Evolutionary conservation across 2,113 vertebrate genomes (phyloP), one percentile per base, ranked within the genome.

Genomic region (Carettochelys insculpta): DNA sequence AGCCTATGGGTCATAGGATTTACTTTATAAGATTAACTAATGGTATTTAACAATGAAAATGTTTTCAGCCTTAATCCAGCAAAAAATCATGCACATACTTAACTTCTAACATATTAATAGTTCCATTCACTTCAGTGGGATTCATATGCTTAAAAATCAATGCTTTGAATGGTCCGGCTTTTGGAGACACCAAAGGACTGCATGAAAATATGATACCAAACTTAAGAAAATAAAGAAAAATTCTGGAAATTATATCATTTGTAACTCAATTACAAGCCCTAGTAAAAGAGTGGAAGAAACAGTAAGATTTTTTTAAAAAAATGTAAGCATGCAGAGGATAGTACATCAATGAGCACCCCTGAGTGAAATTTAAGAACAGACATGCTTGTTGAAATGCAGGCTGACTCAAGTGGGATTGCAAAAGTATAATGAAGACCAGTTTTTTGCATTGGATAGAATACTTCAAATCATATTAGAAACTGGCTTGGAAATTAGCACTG

Each of bases 221-320:
- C 83, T 97, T 94, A 61, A 94, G 48, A 89, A 95, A 92, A 92
- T 92, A 91, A 93, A 89, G 94, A 92, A 54, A 80, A 95, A 95
- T 96, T 0, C 48, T 94, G 71, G 81, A 95, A 94, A 95, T 93
- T 80, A 94, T 82, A 94, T 95, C 54, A 56, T 88, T 78, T 94
- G 92, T 89, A 95, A 95, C 95, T 92, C 71, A 86, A 87, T 92
- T 87, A 80, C 43, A 92, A 82, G 90, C 45, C 84, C 83, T 54
- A 50, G 78, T 78, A 95, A 92, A 93, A 92, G 86, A 89, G 89
- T 45, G 85, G 50, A 65, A 94, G 31, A 43, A 43, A 75, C 25
- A 75, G 25, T 27, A 75, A 14, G 25, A 53, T 17, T 38, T 65
- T 65, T 65, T 10, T 3, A 1, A 4, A 19, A 22, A 22, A 50